These are phyloP conservation scores for Chionis minor DNA, from an alignment of 2,113 vertebrate genomes.

Conservation along the genomic window DNA sequence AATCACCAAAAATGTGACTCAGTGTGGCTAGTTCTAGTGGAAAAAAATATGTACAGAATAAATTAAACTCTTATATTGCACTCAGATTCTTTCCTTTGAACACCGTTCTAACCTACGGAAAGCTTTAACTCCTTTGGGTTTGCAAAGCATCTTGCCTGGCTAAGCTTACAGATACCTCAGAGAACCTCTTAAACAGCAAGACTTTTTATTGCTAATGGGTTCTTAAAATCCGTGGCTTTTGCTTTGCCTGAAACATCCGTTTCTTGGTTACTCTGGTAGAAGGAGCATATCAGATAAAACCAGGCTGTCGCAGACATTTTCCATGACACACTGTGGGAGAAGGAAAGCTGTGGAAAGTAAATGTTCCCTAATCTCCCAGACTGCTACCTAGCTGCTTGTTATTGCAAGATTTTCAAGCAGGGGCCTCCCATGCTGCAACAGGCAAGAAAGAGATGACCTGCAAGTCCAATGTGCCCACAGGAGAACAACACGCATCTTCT, in stretches of 20 bases:
- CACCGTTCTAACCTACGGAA: not conserved
- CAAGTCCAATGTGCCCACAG: accelerated
- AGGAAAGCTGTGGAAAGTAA: not conserved
- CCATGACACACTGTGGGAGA: not conserved
- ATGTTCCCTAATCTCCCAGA: not conserved
- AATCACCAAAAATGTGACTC: not conserved
- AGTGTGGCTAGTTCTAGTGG: not conserved
- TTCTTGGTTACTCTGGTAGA: not conserved
- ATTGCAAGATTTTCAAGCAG: not conserved
- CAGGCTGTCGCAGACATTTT: not conserved
- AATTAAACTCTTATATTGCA: not conserved
- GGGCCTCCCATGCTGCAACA: not conserved
- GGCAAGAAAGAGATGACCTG: not conserved
- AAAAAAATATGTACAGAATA: not conserved
- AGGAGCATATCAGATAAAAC: not conserved
- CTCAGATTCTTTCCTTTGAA: not conserved
- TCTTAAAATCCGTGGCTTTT: not conserved
- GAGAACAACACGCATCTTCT: accelerated
- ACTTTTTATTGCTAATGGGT: not conserved
- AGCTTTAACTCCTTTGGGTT: not conserved
- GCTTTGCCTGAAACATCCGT: not conserved
- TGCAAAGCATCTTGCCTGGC: not conserved
- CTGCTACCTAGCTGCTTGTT: not conserved
- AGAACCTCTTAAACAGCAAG: not conserved
- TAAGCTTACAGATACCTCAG: not conserved